Percentiles rank a stretch among this genome's conserved stretches.
Conservation (phyloP, 1,140 invertebrate species). For the Panagrolaimus sp. region DNA sequence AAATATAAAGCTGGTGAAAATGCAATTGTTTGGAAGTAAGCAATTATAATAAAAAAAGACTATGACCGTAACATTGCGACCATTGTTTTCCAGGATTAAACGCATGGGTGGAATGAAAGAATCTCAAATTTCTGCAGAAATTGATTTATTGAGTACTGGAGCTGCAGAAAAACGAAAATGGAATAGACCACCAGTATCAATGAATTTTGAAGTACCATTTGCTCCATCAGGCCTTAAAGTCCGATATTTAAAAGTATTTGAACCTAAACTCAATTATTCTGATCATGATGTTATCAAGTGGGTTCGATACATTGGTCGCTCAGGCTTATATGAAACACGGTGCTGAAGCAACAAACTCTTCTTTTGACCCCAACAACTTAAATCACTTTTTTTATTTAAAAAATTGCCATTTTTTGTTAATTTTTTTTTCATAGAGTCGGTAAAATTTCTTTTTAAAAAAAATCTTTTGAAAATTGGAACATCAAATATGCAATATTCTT, state of each 20-base stretch:
- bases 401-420: not conserved
- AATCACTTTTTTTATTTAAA: not conserved
- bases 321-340: conserved; percentile 95
- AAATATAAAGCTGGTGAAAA: conserved; percentile 99
- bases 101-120: conserved; percentile 99
- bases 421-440: not conserved
- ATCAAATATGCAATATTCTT: not conserved
- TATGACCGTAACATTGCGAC: conserved; percentile 7
- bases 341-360: conserved; percentile 68
- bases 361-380: not conserved
- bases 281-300: conserved; percentile 99
- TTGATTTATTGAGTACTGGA: conserved; percentile 95
- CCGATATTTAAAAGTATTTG: conserved; percentile 97
- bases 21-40: conserved; percentile 98
- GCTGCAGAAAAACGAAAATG: conserved; percentile 91
- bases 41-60: not conserved
- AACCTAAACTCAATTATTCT: conserved; percentile 98
- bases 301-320: conserved; percentile 98
- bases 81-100: conserved; percentile 73
- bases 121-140: conserved; percentile 96
- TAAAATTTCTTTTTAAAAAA: not conserved
- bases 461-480: not conserved
- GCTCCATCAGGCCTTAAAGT: conserved; percentile 98
- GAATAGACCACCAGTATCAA: conserved; percentile 99
- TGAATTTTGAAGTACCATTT: conserved; percentile 95